A percentile compares a stretch with the other conserved stretches of the same genome.
phyloP scores from a whole-genome alignment of 2,113 vertebrate genomes.

The Nymphicus hollandicus region DNA sequence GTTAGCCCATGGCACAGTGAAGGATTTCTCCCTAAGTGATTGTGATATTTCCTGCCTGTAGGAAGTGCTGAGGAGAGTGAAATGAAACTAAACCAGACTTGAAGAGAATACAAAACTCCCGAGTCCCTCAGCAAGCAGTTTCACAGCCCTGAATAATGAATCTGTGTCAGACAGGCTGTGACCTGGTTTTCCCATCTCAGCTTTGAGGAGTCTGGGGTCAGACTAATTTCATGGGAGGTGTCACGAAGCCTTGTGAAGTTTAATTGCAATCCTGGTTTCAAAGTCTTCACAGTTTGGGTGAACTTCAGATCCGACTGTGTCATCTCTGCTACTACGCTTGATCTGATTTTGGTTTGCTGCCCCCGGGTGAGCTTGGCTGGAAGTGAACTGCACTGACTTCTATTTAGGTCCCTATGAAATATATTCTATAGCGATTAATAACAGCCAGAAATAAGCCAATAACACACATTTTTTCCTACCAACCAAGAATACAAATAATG shows the following conservation, averaged over 20 bases:
- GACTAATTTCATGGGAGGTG: neutral
- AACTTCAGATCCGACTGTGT: neutral
- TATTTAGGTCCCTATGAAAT: neutral
- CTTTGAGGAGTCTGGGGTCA: neutral
- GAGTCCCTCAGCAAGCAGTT: neutral
- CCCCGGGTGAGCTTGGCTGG: neutral
- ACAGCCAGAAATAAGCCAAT: neutral
- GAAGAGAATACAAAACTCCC: neutral
- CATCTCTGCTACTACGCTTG: neutral
- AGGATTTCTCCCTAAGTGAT: neutral
- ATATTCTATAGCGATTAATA: neutral
- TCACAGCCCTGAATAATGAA: neutral
- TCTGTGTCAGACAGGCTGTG: neutral
- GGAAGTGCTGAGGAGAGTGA: neutral
- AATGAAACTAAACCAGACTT: neutral
- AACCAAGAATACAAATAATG: neutral
- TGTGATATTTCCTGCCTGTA: neutral
- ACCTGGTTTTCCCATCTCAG: neutral
- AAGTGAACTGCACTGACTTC: neutral
- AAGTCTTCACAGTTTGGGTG: neutral
- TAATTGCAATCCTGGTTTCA: neutral
- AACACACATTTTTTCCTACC: neutral
- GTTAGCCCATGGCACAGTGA: neutral
- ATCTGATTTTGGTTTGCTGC: constrained; percentile 21
- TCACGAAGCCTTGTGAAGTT: neutral